A percentile compares a stretch with the other conserved stretches of the same genome.
These are phyloP conservation scores for Daboia siamensis DNA, from an alignment of 2,113 vertebrate genomes.

Conservation along the genomic window DNA sequence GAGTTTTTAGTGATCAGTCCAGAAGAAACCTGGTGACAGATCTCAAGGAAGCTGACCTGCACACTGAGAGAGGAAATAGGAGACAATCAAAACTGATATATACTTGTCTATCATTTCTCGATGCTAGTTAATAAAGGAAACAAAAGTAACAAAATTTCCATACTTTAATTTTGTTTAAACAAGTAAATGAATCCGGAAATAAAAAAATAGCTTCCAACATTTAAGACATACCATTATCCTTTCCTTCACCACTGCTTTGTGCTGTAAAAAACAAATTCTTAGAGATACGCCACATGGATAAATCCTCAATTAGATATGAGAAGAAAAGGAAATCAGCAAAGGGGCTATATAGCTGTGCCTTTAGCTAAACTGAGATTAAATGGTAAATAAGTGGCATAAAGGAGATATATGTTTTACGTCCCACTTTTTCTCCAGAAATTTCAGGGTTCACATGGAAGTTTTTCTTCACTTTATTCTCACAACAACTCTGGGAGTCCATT, in stretches of 20 bases:
- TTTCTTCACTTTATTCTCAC: not conserved
- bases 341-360: not conserved
- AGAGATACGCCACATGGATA: not conserved
- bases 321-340: not conserved
- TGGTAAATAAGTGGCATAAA: not conserved
- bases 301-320: not conserved
- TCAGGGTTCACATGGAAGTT: not conserved
- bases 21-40: not conserved
- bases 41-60: not conserved
- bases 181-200: not conserved
- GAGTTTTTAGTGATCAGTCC: not conserved
- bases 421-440: not conserved
- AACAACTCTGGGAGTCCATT: not conserved
- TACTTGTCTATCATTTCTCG: not conserved
- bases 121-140: not conserved
- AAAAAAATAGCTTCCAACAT: not conserved
- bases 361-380: not conserved
- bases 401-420: not conserved
- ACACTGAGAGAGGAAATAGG: not conserved
- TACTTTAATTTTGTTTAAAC: not conserved
- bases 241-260: not conserved
- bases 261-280: not conserved
- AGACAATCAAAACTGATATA: not conserved
- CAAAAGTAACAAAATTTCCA: not conserved
- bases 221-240: not conserved